Conservation (phyloP, 1,140 invertebrate genomes). For the Leptonema lineaticorne region DNA sequence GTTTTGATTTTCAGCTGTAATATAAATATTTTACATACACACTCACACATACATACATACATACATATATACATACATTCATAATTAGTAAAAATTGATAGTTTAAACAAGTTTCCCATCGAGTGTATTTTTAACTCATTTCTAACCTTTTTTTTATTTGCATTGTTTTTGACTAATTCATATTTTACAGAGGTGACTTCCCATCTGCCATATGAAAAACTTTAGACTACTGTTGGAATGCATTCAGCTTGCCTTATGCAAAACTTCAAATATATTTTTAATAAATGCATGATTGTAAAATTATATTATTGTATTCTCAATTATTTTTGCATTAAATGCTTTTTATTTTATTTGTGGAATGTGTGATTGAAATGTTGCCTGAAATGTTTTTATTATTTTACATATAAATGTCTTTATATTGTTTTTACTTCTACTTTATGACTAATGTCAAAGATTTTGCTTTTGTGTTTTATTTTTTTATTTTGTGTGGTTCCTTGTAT, state of each 20-base stretch:
- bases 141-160: neutral
- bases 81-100: no score
- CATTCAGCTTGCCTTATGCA: constrained; percentile 34
- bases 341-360: neutral
- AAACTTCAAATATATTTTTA: constrained; percentile 13
- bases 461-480: neutral
- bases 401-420: neutral
- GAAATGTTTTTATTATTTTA: constrained; percentile 14
- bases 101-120: no score
- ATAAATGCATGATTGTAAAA: constrained; percentile 27
- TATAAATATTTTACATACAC: no score
- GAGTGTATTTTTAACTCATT: no score
- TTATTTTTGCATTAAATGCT: constrained; percentile 20
- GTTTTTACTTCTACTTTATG: neutral
- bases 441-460: neutral
- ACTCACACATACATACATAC: no score
- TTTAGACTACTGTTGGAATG: constrained; percentile 58
- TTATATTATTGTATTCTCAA: constrained; percentile 18
- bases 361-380: neutral
- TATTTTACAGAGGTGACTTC: constrained; percentile 84
- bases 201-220: constrained; percentile 86
- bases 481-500: no score
- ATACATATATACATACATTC: no score
- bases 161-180: constrained; percentile 15
- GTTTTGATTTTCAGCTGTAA: neutral